phyloP scores from a whole-genome alignment of 2,888 invertebrate genomes.

The Heliconius ismenius region DNA sequence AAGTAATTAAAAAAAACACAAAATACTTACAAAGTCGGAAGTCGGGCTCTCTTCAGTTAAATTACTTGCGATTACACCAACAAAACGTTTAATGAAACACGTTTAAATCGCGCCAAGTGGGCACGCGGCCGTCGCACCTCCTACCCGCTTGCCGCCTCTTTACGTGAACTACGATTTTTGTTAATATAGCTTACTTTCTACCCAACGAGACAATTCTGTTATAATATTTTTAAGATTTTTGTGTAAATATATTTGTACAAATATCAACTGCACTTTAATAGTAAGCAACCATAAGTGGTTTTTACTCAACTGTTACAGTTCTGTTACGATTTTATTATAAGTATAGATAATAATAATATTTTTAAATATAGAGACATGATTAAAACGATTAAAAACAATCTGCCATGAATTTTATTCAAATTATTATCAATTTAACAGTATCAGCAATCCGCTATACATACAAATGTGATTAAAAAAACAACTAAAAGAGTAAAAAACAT shows the following conservation, averaged over 20 bases:
- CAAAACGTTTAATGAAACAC: conserved; percentile 82
- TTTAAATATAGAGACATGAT: background rate
- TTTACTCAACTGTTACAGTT: no score
- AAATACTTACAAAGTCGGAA: conserved; percentile 82
- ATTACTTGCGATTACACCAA: conserved; percentile 82
- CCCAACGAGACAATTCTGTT: background rate
- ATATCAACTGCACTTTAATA: no score
- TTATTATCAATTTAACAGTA: background rate
- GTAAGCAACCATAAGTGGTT: no score
- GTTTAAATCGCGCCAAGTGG: conserved; percentile 78
- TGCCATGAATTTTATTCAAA: background rate
- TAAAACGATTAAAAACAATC: background rate
- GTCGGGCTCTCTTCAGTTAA: conserved; percentile 81
- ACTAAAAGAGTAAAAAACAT: background rate
- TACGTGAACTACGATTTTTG: conserved; percentile 77
- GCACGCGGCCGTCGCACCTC: conserved; percentile 52
- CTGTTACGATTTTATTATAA: background rate
- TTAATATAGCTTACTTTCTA: conserved; percentile 69
- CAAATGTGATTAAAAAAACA: conserved; percentile 8
- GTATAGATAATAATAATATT: background rate
- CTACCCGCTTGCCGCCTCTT: conserved; percentile 58
- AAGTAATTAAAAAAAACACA: conserved; percentile 82
- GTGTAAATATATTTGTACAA: background rate
- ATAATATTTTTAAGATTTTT: background rate
- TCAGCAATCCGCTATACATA: background rate